phyloP scores from a whole-genome alignment of 2,888 invertebrate genomes.

The Camptogramma bilineatum region DNA sequence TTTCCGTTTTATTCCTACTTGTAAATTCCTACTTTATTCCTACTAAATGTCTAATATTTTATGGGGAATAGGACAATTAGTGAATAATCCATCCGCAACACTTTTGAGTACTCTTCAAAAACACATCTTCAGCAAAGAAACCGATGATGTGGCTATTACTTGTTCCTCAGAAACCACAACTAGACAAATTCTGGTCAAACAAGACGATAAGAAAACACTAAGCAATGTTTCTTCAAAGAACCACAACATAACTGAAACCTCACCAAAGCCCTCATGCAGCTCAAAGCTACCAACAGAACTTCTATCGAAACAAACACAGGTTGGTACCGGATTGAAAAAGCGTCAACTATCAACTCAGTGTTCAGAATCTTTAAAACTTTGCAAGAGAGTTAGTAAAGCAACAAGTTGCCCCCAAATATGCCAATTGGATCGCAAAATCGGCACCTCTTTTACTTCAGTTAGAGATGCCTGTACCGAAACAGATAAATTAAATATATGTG shows the following conservation, averaged over 20 bases:
- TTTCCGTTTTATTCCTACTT: no score
- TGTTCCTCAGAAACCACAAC: slow-evolving; percentile 24
- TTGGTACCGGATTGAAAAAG: slow-evolving; percentile 45
- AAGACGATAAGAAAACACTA: background rate
- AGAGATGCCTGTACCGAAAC: slow-evolving; percentile 55
- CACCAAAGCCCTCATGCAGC: slow-evolving; percentile 23
- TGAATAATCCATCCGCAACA: slow-evolving; percentile 65
- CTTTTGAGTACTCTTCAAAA: slow-evolving; percentile 56
- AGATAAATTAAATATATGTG: slow-evolving; percentile 52
- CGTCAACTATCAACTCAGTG: slow-evolving; percentile 56
- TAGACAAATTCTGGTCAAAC: background rate
- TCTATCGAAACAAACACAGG: slow-evolving; percentile 52
- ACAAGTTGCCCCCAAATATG: slow-evolving; percentile 52
- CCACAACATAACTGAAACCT: background rate
- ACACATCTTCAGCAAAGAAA: slow-evolving; percentile 45
- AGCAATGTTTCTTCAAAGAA: background rate
- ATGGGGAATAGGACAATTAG: slow-evolving; percentile 66
- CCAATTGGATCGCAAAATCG: slow-evolving; percentile 48
- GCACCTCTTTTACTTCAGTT: slow-evolving; percentile 38
- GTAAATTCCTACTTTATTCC: no score
- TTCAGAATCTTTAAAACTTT: slow-evolving; percentile 31
- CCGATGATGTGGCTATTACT: slow-evolving; percentile 21
- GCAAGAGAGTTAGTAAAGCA: slow-evolving; percentile 48
- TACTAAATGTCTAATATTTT: slow-evolving; percentile 59
- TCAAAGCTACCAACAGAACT: slow-evolving; percentile 20